phyloP scores from a whole-genome alignment of 2,888 invertebrate species.

The Orchesellides sinensis region DNA sequence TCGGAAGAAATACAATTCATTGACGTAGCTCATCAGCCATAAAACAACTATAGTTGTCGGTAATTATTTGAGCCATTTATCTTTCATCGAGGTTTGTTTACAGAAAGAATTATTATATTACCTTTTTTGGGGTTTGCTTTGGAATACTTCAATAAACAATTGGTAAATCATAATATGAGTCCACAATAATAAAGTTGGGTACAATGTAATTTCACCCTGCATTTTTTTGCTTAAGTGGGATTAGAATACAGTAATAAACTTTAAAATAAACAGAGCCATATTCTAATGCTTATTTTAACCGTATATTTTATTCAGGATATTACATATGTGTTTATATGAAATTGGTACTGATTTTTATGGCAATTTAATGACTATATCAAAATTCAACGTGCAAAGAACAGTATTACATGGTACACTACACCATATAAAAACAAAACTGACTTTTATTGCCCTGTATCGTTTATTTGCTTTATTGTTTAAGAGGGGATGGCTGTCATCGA shows the following conservation, averaged over 20 bases:
- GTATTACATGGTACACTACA: too few relatives aligned
- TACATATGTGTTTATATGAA: too few relatives aligned
- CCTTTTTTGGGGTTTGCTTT: conserved; percentile 7
- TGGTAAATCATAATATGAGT: neutral
- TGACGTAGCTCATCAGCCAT: conserved; percentile 33
- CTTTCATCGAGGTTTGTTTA: conserved; percentile 39
- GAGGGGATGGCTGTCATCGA: too few relatives aligned
- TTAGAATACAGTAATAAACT: neutral
- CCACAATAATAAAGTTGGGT: neutral
- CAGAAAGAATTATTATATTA: conserved; percentile 41
- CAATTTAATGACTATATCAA: too few relatives aligned
- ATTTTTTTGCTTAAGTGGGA: too few relatives aligned
- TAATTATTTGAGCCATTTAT: conserved; percentile 47
- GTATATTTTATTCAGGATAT: too few relatives aligned
- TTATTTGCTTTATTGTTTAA: too few relatives aligned
- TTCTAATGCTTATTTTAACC: neutral
- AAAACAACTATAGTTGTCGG: conserved; percentile 37
- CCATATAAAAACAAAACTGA: too few relatives aligned
- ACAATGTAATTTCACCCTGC: neutral
- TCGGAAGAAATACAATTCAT: conserved; percentile 33
- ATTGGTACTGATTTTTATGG: too few relatives aligned
- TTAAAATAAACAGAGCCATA: neutral
- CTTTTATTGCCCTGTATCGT: too few relatives aligned
- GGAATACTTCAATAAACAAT: neutral
- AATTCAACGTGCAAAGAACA: too few relatives aligned